A percentile compares a stretch with the other conserved stretches of the same genome.
Conservation (phyloP, 2,888 invertebrate species). For the Nysson spinosus region DNA sequence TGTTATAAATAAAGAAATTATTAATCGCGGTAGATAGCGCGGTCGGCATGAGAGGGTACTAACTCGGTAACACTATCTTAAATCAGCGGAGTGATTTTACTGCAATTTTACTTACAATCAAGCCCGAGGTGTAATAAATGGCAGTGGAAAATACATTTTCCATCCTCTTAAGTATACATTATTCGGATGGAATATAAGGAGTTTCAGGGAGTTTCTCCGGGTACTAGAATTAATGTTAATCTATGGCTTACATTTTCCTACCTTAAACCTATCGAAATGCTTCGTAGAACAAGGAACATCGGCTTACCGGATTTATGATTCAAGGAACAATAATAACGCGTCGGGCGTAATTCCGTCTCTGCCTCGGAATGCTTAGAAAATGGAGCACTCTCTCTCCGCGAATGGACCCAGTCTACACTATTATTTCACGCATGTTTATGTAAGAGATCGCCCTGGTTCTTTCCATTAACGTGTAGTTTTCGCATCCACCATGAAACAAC, state of each 20-base stretch:
- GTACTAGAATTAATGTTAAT: neutral
- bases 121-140: slow-evolving; percentile 1
- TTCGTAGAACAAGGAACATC: neutral
- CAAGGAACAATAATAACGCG: neutral
- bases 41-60: too few relatives aligned
- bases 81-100: slow-evolving; percentile 9
- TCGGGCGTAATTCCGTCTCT: neutral
- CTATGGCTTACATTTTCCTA: slow-evolving; percentile 6
- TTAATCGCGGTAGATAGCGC: too few relatives aligned
- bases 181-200: neutral
- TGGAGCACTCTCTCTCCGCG: too few relatives aligned
- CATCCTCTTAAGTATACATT: slow-evolving; percentile 10
- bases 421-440: too few relatives aligned
- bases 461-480: too few relatives aligned
- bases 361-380: too few relatives aligned
- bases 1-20: slow-evolving; percentile 31
- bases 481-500: slow-evolving; percentile 47
- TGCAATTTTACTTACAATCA: slow-evolving; percentile 17
- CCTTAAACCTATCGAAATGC: neutral
- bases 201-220: neutral
- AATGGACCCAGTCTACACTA: too few relatives aligned
- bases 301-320: neutral
- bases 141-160: neutral
- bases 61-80: slow-evolving; percentile 20
- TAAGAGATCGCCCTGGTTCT: too few relatives aligned